Conservation (phyloP, 2,888 invertebrate species). For the Agrotis exclamationis region DNA sequence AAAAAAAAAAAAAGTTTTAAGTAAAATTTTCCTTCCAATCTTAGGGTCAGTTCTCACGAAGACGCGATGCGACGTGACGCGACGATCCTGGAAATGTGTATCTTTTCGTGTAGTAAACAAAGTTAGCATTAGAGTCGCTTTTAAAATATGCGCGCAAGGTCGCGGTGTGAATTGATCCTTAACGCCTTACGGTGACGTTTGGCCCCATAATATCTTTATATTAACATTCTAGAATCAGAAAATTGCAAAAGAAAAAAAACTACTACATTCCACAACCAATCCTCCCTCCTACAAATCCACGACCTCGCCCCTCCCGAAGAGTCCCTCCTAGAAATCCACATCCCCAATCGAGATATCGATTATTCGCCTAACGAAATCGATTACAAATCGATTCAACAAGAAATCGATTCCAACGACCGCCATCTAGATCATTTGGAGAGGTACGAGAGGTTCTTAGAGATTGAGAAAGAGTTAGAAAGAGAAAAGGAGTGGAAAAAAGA, state of each 20-base stretch:
- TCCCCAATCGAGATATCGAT: conserved; percentile 30
- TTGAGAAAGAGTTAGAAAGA: conserved; percentile 63
- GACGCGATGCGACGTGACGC: too few relatives aligned
- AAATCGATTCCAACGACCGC: conserved; percentile 46
- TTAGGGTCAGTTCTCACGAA: too few relatives aligned
- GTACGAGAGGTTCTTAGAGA: conserved; percentile 59
- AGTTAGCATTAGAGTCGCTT: too few relatives aligned
- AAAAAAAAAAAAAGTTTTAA: too few relatives aligned
- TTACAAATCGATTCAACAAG: conserved; percentile 45
- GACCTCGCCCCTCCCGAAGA: conserved; percentile 60
- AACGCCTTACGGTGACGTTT: too few relatives aligned
- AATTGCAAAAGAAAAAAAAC: conserved; percentile 74
- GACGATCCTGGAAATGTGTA: too few relatives aligned
- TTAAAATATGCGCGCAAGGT: too few relatives aligned
- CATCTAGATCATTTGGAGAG: conserved; percentile 30
- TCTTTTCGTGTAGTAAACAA: too few relatives aligned
- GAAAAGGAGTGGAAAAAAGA: conserved; percentile 63
- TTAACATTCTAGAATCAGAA: conserved; percentile 66
- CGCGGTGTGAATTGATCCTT: too few relatives aligned
- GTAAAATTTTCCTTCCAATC: too few relatives aligned
- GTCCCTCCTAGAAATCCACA: conserved; percentile 38
- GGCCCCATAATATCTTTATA: too few relatives aligned
- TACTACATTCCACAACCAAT: conserved; percentile 75
- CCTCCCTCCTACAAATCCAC: conserved; percentile 77
- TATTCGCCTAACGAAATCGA: conserved; percentile 43